Conservation (phyloP, 64 coral and sea anemone species). For the Astreopora myriophthalma region DNA sequence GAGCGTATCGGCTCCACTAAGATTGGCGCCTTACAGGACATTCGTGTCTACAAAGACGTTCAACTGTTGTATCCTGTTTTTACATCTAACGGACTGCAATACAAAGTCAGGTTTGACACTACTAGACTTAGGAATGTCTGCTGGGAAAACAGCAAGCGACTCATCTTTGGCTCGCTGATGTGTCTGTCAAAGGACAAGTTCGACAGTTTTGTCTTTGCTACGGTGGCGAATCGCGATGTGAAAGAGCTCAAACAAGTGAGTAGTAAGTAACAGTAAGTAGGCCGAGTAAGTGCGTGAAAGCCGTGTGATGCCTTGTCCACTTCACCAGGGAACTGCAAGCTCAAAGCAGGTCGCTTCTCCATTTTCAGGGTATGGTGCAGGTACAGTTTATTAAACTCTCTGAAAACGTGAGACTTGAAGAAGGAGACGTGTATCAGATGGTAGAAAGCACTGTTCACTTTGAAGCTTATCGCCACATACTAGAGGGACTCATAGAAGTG, state of each 20-base stretch:
- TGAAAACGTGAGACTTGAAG: constrained; percentile 59
- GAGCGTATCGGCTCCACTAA: not conserved
- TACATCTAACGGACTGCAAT: constrained; percentile 36
- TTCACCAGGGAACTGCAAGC: not conserved
- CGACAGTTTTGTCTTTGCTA: constrained; percentile 50
- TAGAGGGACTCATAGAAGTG: constrained; percentile 69
- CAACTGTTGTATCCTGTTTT: constrained; percentile 27
- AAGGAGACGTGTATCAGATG: constrained; percentile 79
- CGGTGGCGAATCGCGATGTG: constrained; percentile 55
- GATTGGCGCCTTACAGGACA: constrained; percentile 46
- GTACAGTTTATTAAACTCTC: constrained; percentile 57
- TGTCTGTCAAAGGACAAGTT: constrained; percentile 71
- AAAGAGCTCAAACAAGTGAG: constrained; percentile 43
- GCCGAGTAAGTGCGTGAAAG: not conserved
- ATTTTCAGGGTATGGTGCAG: constrained; percentile 69
- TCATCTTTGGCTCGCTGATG: constrained; percentile 67
- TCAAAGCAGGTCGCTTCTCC: not conserved
- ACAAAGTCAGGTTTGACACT: constrained; percentile 60
- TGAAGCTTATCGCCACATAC: constrained; percentile 91
- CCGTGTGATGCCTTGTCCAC: not conserved
- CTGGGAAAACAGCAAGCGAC: constrained; percentile 79
- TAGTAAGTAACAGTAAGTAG: not conserved
- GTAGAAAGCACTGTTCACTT: constrained; percentile 95
- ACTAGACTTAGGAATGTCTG: constrained; percentile 11
- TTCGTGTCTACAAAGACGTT: constrained; percentile 59